Conservation (phyloP, 2,113 vertebrate species). For the Corapipo altera region DNA sequence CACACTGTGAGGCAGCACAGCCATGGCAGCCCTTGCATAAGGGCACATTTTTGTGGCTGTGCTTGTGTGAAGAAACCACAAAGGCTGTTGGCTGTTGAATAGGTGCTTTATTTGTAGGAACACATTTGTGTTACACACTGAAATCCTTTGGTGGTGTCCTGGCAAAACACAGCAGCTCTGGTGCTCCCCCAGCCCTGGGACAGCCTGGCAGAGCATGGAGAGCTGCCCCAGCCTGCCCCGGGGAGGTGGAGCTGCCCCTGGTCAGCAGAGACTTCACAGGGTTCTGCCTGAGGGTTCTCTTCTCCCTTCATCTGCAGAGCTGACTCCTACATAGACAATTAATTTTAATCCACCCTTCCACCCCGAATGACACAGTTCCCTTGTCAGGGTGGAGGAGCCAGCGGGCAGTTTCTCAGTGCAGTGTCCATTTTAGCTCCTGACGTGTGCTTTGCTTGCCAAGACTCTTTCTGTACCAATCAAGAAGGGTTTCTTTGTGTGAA, state of each 20-base stretch:
- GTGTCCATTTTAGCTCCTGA: neutral
- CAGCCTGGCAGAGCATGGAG: neutral
- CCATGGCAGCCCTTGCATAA: neutral
- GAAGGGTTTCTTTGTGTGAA: neutral
- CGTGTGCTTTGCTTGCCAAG: neutral
- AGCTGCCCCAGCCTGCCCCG: accelerated
- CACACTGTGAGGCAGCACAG: accelerated
- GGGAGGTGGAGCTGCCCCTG: neutral
- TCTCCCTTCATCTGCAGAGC: neutral
- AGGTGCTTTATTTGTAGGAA: neutral
- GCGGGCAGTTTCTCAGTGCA: neutral
- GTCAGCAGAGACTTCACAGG: neutral
- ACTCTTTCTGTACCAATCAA: neutral
- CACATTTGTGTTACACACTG: neutral
- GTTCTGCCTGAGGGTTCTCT: too few species aligned
- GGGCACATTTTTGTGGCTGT: accelerated
- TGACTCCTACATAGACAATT: neutral
- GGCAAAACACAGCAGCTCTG: neutral
- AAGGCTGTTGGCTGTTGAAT: neutral
- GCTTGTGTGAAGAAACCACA: neutral
- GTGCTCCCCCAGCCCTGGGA: neutral
- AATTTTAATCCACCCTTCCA: neutral
- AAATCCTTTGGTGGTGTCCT: neutral
- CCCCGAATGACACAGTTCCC: neutral
- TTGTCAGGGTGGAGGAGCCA: neutral